Conservation (phyloP, 2,113 vertebrate species). For the Phrynosoma blainvillii region DNA sequence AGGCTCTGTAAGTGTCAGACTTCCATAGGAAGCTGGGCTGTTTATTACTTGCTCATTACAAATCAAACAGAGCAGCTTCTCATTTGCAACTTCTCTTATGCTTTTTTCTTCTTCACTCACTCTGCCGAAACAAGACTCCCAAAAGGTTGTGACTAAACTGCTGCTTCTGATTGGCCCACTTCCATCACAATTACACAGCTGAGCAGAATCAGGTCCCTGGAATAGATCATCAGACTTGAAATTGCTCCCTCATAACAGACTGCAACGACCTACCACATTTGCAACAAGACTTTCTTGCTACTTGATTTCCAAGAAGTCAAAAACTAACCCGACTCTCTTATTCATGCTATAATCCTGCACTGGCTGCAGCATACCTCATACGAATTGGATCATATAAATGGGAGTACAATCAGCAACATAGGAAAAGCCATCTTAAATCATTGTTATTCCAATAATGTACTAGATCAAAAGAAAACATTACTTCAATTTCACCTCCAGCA, state of each 20-base stretch:
- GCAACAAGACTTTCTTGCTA: slow-evolving; percentile 38
- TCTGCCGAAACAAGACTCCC: slow-evolving; percentile 76
- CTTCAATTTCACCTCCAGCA: too few species aligned
- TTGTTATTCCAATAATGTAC: not conserved
- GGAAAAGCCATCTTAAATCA: not conserved
- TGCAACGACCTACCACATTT: slow-evolving; percentile 58
- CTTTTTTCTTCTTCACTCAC: slow-evolving; percentile 37
- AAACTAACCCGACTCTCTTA: slow-evolving; percentile 15
- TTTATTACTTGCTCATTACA: slow-evolving; percentile 88
- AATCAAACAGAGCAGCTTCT: slow-evolving; percentile 80
- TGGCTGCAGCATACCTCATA: not conserved
- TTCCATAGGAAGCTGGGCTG: slow-evolving; percentile 69
- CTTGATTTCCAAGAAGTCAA: not conserved
- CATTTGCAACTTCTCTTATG: slow-evolving; percentile 74
- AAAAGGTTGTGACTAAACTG: slow-evolving; percentile 78
- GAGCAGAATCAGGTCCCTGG: slow-evolving; percentile 80
- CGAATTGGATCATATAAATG: not conserved
- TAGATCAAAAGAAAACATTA: too few species aligned
- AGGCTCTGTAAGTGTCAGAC: slow-evolving; percentile 72
- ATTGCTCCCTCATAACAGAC: slow-evolving; percentile 75
- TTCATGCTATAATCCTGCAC: not conserved
- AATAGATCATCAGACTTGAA: slow-evolving; percentile 81
- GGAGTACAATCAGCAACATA: not conserved
- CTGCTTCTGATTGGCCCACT: slow-evolving; percentile 83
- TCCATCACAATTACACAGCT: slow-evolving; percentile 93